Evolutionary conservation across 2,888 invertebrate genomes (phyloP), one percentile per base, ranked within the genome.

Genomic region (Patella ulyssiponensis): DNA sequence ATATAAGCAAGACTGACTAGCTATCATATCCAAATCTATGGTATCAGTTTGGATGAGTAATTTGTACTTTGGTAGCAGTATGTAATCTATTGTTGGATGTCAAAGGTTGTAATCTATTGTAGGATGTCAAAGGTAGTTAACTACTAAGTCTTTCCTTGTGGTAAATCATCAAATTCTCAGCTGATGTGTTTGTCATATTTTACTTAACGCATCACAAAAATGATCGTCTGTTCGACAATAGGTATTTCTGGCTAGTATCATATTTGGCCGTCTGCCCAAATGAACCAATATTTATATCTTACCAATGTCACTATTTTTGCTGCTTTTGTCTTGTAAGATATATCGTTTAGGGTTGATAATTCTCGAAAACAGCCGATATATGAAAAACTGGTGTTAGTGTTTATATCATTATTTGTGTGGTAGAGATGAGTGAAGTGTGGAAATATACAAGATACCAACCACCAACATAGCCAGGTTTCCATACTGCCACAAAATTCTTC

Each of bases 101-200:
- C 14, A 64, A 64, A n/a, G 64, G n/a, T 2, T n/a, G n/a, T 64
- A n/a, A 64, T 20, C 64, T 14, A 58, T 1, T 27, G 27, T 3
- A 27, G 27, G 27, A 27, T 27, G 27, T 20, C 12, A 64, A 64
- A 20, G 64, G 20, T 20, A 64, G 20, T 64, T 64, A 64, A 64
- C 64, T 15, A 64, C 20, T 12, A 64, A 64, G n/a, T 64, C 64
- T 23, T 64, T 23, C 64, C 64, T 9, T 44, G 20, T 64, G 64
- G 20, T 64, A 64, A 64, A 64, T 23, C 23, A 20, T 23, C 1
- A 11, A 64, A 64, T 23, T 64, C 64, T 23, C 23, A 64, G 20
- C 23, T 64, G 64, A 64, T 64, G 23, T 64, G 23, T 64, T 64
- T 64, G 64, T 64, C 64, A 64, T 64, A 64, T 64, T 64, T 64